Evolutionary conservation across 2,888 invertebrate species (phyloP).

Genomic region (Ornithoptera priamus): DNA sequence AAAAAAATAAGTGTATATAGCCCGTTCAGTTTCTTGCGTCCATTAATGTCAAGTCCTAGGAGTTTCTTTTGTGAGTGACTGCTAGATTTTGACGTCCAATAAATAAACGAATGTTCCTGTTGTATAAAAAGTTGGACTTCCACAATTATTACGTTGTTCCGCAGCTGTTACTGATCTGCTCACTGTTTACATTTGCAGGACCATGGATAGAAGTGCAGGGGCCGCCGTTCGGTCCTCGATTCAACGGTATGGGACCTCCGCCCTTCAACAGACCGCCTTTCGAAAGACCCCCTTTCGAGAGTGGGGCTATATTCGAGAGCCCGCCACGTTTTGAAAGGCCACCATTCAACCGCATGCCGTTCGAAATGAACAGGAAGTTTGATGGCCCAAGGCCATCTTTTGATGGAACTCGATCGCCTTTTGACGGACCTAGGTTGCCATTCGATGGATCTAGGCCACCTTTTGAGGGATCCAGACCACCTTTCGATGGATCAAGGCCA

Average conservation of each 20-base stretch:
- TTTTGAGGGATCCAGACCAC: conserved; percentile 47
- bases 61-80: background rate
- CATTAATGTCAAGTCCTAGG: conserved; percentile 9
- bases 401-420: conserved; percentile 48
- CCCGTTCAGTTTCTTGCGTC: too few species aligned
- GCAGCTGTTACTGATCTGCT: too few species aligned
- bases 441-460: conserved; percentile 48
- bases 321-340: conserved; percentile 52
- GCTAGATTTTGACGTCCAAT: background rate
- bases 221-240: conserved; percentile 63
- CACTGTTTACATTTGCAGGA: conserved; percentile 48
- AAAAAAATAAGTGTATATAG: too few species aligned
- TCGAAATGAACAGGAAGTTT: conserved; percentile 51
- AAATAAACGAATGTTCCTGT: too few species aligned
- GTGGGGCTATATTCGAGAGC: conserved; percentile 35
- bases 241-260: conserved; percentile 66
- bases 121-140: too few species aligned
- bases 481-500: conserved; percentile 52
- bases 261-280: conserved; percentile 54
- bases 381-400: conserved; percentile 25
- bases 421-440: conserved; percentile 50
- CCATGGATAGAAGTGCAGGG: conserved; percentile 72
- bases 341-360: conserved; percentile 54
- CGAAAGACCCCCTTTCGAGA: conserved; percentile 57
- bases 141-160: too few species aligned